Evolutionary conservation across 2,113 vertebrate genomes (phyloP).

Genomic region (Anas platyrhynchos): DNA sequence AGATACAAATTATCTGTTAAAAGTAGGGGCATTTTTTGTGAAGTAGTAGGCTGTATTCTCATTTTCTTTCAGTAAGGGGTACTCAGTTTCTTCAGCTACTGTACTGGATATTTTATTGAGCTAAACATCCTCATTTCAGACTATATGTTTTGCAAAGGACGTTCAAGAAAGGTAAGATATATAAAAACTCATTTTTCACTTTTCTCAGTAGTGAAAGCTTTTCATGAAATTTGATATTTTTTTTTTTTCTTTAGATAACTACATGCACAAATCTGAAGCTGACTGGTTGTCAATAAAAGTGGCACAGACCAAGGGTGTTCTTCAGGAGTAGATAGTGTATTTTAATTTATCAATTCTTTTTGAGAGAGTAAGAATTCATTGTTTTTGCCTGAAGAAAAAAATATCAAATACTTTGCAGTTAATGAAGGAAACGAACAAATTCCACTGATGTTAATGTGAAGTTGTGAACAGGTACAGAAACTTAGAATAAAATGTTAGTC

Average conservation of each 20-base stretch:
- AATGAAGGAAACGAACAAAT: background rate
- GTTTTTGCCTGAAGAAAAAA: background rate
- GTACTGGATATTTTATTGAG: background rate
- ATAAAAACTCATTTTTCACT: background rate
- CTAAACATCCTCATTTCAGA: background rate
- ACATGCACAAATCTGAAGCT: background rate
- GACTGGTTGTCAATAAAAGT: background rate
- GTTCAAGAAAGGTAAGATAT: background rate
- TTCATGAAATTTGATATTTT: background rate
- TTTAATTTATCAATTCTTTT: background rate
- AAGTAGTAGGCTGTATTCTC: background rate
- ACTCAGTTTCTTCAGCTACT: background rate
- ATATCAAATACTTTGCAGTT: background rate
- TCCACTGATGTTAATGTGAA: background rate
- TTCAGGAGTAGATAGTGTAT: background rate
- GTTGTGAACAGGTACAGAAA: background rate
- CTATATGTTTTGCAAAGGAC: background rate
- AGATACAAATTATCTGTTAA: background rate
- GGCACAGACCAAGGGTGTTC: background rate
- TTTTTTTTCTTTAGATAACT: too few relatives aligned
- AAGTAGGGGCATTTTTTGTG: background rate
- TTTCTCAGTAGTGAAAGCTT: background rate
- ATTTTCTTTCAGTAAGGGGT: background rate
- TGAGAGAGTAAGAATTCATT: background rate
- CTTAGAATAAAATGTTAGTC: background rate